Evolutionary conservation across 2,888 invertebrate genomes (phyloP), one percentile per base, ranked within the genome.

Genomic region (Caenorhabditis japonica): DNA sequence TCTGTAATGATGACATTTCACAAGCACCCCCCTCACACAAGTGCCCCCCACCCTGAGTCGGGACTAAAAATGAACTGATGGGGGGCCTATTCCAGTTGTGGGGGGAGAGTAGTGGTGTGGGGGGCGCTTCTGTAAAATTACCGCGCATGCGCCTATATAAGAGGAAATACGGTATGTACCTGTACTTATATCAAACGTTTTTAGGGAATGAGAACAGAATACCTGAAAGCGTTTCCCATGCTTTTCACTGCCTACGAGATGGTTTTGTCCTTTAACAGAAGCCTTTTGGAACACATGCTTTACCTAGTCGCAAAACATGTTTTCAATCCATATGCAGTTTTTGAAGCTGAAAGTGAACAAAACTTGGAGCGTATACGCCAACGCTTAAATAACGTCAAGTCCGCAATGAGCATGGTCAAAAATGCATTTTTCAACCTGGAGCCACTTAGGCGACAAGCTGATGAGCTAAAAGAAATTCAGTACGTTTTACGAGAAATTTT

Each of bases 271-370:
- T 30, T 46, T 19, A 44, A 62, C 38, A 0, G 27, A 4, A 13
- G 38, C 10, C 38, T 62, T 0, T 21, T 62, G 0, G 44, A 61
- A 7, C 52, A 46, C 15, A 12, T 53, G 2, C 17, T 62, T 13
- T 30, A 59, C 7, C 8, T 19, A 7, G 13, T 46, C 27, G 30
- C 21, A 13, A 15, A 27, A 1, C 17, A 27, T 13, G 23, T 43
- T 8, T 62, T 62, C 46, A 62, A 53, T 27, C 13, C 46, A 4
- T 46, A 27, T 12, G 62, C 62, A 1, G 17, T 62, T 0, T 53
- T 30, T 13, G 3, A 30, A 5, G 62, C 52, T 1, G 62, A 62
- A 8, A 33, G 4, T 5, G 38, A 5, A 7, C 25, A 5, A 1
- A 23, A 61, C 7, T 0, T 27, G 4, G 1, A 13, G 1, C 5